Evolutionary conservation across 2,113 vertebrate species (phyloP).

Genomic region (Mus musculus): DNA sequence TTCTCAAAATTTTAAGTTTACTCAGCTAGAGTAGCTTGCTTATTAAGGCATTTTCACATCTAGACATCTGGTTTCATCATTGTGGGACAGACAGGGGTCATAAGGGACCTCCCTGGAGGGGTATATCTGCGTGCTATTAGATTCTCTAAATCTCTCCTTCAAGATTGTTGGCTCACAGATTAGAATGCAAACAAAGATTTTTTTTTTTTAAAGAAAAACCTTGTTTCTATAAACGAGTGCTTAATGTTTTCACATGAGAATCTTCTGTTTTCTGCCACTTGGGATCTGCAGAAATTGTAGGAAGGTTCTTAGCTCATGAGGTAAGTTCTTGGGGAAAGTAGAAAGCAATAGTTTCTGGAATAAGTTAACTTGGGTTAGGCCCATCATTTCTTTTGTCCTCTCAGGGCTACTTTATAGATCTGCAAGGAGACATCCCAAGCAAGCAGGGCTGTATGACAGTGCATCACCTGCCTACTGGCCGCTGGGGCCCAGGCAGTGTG

Average conservation of each 20-base stretch:
- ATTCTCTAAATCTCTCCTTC: conserved; percentile 6
- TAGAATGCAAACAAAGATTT: conserved; percentile 25
- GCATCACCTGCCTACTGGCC: neutral
- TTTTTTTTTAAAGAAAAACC: neutral
- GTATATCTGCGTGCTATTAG: neutral
- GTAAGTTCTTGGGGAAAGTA: neutral
- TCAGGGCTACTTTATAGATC: neutral
- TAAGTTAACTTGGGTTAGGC: neutral
- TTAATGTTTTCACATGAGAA: neutral
- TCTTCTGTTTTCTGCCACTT: conserved; percentile 1
- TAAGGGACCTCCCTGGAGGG: neutral
- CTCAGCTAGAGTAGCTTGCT: neutral
- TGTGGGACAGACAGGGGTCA: neutral
- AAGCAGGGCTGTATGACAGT: neutral
- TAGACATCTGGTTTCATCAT: conserved; percentile 49
- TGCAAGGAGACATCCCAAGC: neutral
- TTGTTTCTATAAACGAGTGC: conserved; percentile 19
- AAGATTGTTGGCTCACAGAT: neutral
- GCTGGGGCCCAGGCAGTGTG: neutral
- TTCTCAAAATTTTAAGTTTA: conserved; percentile 14
- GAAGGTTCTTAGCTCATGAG: neutral
- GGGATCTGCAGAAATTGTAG: neutral
- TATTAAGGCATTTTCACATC: conserved; percentile 17
- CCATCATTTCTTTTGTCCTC: neutral
- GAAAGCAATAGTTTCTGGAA: neutral